Base-by-base conservation (phyloP, 1,140 invertebrate genomes). In the Atta texana region DNA sequence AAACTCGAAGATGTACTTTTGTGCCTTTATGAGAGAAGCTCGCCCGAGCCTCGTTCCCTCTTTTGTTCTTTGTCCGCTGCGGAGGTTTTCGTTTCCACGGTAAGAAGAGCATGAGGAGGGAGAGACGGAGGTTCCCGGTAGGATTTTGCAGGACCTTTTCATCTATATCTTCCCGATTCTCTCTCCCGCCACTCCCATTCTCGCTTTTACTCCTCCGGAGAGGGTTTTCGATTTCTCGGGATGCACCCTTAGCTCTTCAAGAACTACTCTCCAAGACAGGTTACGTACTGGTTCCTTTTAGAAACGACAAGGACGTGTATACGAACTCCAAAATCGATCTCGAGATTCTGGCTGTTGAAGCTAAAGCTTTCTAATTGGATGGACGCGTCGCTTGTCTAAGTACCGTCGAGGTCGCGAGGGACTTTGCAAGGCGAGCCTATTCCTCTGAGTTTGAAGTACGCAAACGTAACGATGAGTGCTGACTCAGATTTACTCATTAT, bases 51-150 rank as follows among this genome's bases (percentile, higher is more conserved):
- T 92, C 88, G 85, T 89, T 87, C 89, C 88, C 91, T 91, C 93
- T 94, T 94, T 95, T 94, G 94, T 94, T 92, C 92, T 93, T 92
- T 93, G 89, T 88, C 74, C 91, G 89, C 91, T 88, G 75, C 64
- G 86, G 71, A 91, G 90, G 91, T 94, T 93, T 92, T 92, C 92
- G 92, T 91, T 94, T 91, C 72, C 88, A 89, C 86, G 80, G 85
- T 68, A 76, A 71, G 68, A 49, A 85, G 72, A 84, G 66, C 72
- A 12, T 64, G 44, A 69, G 82, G 63, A 64, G 74, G 76, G 72
- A 63, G 77, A 39, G 34, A 14, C n/a, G 72, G 55, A 77, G 82
- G 44, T 63, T 84, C 44, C 55, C 51, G 69, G 69, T 57, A 88
- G 87, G 87, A 92, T 91, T 86, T 86, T 82, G 78, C 59, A 89